phyloP scores from a whole-genome alignment of 1,140 invertebrate species.

The Zelostemma sp. region DNA sequence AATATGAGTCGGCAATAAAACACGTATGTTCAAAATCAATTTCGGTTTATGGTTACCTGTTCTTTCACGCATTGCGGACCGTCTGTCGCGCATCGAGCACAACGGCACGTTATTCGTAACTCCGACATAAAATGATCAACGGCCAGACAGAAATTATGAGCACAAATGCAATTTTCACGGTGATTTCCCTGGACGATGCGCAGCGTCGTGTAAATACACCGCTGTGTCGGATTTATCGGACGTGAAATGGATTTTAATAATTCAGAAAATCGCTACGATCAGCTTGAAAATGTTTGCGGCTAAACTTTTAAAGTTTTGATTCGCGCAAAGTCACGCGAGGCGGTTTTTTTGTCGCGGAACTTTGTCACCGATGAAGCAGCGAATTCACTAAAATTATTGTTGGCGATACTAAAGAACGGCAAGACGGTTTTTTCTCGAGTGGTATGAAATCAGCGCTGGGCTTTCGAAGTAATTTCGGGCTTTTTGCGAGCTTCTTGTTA shows the following conservation, averaged over 20 bases:
- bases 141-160: slow-evolving; percentile 22
- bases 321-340: not conserved
- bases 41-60: slow-evolving; percentile 31
- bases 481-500: slow-evolving; percentile 23
- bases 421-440: too few species aligned
- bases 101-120: slow-evolving; percentile 4
- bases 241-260: too few species aligned
- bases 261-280: not conserved
- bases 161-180: slow-evolving; percentile 17
- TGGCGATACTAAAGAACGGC: too few species aligned
- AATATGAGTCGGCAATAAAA: slow-evolving; percentile 30
- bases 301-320: too few species aligned
- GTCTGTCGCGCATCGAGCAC: slow-evolving; percentile 16
- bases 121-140: slow-evolving; percentile 19
- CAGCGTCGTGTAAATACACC: not conserved
- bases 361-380: not conserved
- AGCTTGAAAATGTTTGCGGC: too few species aligned
- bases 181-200: slow-evolving; percentile 36
- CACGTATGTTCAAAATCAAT: slow-evolving; percentile 34
- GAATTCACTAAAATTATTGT: too few species aligned
- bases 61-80: slow-evolving; percentile 12
- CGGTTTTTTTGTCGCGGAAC: not conserved
- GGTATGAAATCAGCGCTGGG: slow-evolving; percentile 11
- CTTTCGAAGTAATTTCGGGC: slow-evolving; percentile 32
- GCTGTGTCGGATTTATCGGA: not conserved